Evolutionary conservation across 2,888 invertebrate species (phyloP).

Genomic region (Drosophila subsilvestris): DNA sequence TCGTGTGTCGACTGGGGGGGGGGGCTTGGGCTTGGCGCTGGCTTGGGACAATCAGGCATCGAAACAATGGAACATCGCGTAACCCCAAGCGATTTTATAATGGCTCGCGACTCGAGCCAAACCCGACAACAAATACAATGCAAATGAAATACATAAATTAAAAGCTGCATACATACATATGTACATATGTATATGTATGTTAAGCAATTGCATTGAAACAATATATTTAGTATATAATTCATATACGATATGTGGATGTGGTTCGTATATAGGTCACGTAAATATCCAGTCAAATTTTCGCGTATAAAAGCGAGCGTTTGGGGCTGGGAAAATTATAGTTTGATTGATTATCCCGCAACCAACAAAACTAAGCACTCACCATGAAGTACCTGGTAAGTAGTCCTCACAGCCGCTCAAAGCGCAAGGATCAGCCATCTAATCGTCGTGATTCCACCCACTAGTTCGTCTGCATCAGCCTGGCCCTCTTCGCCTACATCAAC

Average conservation of each 20-base stretch:
- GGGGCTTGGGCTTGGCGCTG: not conserved
- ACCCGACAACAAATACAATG: slow-evolving; percentile 30
- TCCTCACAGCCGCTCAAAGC: slow-evolving; percentile 8
- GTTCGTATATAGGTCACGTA: slow-evolving; percentile 47
- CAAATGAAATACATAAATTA: slow-evolving; percentile 35
- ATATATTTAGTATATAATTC: slow-evolving; percentile 1
- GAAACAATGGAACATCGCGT: slow-evolving; percentile 61
- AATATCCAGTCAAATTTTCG: slow-evolving; percentile 26
- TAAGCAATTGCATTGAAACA: slow-evolving; percentile 6
- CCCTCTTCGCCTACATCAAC: slow-evolving; percentile 57
- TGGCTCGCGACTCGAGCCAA: slow-evolving; percentile 1
- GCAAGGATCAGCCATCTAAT: slow-evolving; percentile 26
- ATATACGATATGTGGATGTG: not conserved
- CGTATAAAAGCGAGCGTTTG: slow-evolving; percentile 44
- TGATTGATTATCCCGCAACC: slow-evolving; percentile 69
- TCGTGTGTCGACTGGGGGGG: slow-evolving; percentile 14
- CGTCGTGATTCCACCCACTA: slow-evolving; percentile 20
- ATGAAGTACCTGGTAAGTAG: slow-evolving; percentile 77
- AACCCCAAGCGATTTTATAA: slow-evolving; percentile 70
- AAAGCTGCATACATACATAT: slow-evolving; percentile 37
- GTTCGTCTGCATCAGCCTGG: slow-evolving; percentile 62
- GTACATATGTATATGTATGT: slow-evolving; percentile 23
- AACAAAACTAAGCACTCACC: slow-evolving; percentile 66
- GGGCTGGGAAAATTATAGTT: slow-evolving; percentile 67
- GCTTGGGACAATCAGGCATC: slow-evolving; percentile 31